Conservation (phyloP, 2,888 invertebrate genomes). For the Liopterus haemorrhoidalis region DNA sequence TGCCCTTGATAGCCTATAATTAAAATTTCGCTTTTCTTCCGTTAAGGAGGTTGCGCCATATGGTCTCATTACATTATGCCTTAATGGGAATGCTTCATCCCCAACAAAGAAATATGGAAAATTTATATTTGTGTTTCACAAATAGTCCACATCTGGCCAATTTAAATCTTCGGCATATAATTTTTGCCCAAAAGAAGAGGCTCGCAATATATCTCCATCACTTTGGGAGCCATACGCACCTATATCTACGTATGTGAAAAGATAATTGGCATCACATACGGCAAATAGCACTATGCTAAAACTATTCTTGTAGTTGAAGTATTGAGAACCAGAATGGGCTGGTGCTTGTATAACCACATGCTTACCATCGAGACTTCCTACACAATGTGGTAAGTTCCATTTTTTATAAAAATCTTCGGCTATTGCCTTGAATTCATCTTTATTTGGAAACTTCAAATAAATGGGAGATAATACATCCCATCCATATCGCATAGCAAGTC, state of each 20-base stretch:
- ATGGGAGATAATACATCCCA: not conserved
- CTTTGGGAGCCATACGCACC: slow-evolving; percentile 3
- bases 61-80: slow-evolving; percentile 20
- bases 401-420: not conserved
- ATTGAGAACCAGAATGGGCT: slow-evolving; percentile 12
- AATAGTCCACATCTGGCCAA: not conserved
- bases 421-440: not conserved
- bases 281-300: slow-evolving; percentile 13
- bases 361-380: not conserved
- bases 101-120: slow-evolving; percentile 20
- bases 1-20: slow-evolving; percentile 3
- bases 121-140: not conserved
- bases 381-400: not conserved
- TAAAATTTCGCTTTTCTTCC: slow-evolving; percentile 4
- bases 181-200: slow-evolving; percentile 3
- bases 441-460: not conserved
- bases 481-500: too few relatives aligned
- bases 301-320: slow-evolving; percentile 17
- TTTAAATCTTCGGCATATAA: not conserved
- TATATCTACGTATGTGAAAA: slow-evolving; percentile 12
- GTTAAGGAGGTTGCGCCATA: slow-evolving; percentile 15
- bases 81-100: slow-evolving; percentile 24
- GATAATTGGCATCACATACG: slow-evolving; percentile 11
- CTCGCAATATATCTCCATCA: slow-evolving; percentile 11
- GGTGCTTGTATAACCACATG: not conserved